Evolutionary conservation across 92 coral and sea anemone species (phyloP).

Genomic region (Parazoanthus swiftii): DNA sequence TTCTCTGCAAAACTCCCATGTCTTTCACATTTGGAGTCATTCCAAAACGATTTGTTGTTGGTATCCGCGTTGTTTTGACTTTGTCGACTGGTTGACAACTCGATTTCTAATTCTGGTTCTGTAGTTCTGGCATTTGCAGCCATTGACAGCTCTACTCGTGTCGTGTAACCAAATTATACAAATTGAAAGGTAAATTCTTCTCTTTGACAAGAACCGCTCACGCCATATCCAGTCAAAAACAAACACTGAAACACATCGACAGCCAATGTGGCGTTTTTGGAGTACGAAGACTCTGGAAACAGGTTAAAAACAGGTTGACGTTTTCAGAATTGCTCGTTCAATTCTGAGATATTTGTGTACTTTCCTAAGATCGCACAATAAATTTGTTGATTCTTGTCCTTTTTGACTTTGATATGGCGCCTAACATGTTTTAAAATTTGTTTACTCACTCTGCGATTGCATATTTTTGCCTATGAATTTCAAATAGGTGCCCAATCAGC

Average conservation of each 20-base stretch:
- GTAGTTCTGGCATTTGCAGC: background rate
- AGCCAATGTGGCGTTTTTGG: no score
- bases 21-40: background rate
- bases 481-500: no score
- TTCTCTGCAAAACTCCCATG: background rate
- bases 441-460: no score
- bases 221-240: constrained; percentile 6
- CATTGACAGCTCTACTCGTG: constrained; percentile 1
- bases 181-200: background rate
- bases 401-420: background rate
- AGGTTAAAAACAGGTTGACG: no score
- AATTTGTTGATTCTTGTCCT: background rate
- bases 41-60: background rate
- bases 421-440: background rate
- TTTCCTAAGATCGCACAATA: background rate
- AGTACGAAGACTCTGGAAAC: no score
- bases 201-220: background rate
- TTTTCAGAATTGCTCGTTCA: background rate
- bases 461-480: no score
- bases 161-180: background rate
- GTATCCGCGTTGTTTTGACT: background rate
- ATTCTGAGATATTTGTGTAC: background rate
- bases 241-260: background rate
- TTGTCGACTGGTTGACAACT: background rate
- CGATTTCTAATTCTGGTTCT: background rate